Base-by-base conservation (phyloP, 2,113 vertebrate genomes). In the Canis aureus region DNA sequence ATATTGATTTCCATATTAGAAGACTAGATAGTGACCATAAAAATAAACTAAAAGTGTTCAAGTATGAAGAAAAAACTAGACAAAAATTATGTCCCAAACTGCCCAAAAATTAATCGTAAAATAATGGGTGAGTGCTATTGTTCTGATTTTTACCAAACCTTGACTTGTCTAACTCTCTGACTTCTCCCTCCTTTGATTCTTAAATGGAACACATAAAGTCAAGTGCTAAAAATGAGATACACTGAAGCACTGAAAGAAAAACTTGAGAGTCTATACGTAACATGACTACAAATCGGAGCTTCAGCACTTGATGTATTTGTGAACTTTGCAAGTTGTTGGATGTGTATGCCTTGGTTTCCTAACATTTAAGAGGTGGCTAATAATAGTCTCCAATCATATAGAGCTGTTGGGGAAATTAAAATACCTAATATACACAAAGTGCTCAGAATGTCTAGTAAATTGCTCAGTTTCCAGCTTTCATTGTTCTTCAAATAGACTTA, bases 291-390 rank as follows among this genome's bases (percentile, higher is more conserved):
- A 17, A 64, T 89, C 51, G 74, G 29, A 67, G 23, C 73, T 67
- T 95, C 29, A 16, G 38, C 17, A 32, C 38, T 78, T 94, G 11
- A 22, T 8, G 32, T 79, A 16, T 60, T 62, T 87, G 74, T 79
- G 74, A 92, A 22, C 62, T 73, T 89, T 23, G 35, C 5, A 53
- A 60, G 22, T 53, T 59, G 29, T 76, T 90, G 53, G 62, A 38
- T 51, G 6, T 76, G 81, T 79, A n/a, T 57, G 71, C 27, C 60
- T 88, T 82, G 11, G 29, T 92, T 91, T 93, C 25, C 49, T 87
- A 92, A 69, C 67, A 57, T 97, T 97, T 95, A 53, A 85, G 69
- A 85, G 29, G 51, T 79, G 27, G 62, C 3, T 97, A 79, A 89
- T 74, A 62, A 83, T 43, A 92, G 62, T 55, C 29, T 85, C 59